phyloP scores from a whole-genome alignment of 2,113 vertebrate species.

The Phylloscopus whistleri region DNA sequence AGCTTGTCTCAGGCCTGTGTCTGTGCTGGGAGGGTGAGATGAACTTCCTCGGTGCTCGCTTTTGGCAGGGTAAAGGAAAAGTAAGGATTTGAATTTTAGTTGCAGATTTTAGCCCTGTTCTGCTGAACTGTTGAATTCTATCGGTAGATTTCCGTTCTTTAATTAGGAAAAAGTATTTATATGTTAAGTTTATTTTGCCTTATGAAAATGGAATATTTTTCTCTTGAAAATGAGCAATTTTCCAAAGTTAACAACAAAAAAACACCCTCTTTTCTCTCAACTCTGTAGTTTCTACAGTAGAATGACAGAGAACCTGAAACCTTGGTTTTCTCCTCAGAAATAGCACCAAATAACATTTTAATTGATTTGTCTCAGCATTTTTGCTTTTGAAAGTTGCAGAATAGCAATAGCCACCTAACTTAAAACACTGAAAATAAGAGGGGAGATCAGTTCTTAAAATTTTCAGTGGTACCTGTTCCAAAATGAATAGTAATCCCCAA shows the following conservation, averaged over 20 bases:
- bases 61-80: neutral
- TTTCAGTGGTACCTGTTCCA: constrained; percentile 1
- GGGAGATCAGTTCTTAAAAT: neutral
- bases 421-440: constrained; percentile 34
- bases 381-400: constrained; percentile 5
- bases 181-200: neutral
- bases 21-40: neutral
- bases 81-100: neutral
- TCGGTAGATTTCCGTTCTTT: neutral
- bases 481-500: constrained; percentile 36
- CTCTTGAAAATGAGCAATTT: neutral
- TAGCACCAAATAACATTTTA: neutral
- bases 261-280: neutral
- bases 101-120: neutral
- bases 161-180: neutral
- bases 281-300: neutral
- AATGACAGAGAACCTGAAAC: neutral
- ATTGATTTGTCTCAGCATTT: neutral
- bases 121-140: neutral
- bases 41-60: neutral
- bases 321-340: neutral
- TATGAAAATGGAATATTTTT: neutral
- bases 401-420: constrained; percentile 46
- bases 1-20: neutral
- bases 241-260: neutral